phyloP scores from a whole-genome alignment of 2,888 invertebrate genomes.

The Spialia ferax region DNA sequence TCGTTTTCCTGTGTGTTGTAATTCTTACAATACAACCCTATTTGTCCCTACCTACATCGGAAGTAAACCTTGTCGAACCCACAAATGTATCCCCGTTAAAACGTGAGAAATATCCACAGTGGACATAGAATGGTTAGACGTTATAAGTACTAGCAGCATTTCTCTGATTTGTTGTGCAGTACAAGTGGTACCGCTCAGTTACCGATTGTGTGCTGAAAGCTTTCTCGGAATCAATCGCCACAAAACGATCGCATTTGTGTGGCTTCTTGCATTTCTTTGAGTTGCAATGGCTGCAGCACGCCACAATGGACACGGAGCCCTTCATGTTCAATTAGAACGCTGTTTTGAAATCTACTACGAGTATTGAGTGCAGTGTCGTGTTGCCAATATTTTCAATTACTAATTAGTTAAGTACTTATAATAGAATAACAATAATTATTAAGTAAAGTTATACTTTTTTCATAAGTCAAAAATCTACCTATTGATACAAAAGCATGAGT shows the following conservation, averaged over 20 bases:
- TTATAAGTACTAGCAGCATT: background rate
- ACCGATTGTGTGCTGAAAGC: slow-evolving; percentile 15
- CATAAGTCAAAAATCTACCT: too few species aligned
- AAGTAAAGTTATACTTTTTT: too few species aligned
- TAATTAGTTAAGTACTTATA: too few species aligned
- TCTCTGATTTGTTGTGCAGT: background rate
- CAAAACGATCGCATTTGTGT: slow-evolving; percentile 20
- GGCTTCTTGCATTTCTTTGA: slow-evolving; percentile 7
- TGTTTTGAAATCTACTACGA: too few species aligned
- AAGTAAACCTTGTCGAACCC: background rate
- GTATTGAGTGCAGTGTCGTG: background rate
- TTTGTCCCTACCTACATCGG: background rate
- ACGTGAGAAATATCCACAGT: background rate
- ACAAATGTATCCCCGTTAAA: background rate
- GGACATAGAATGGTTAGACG: background rate
- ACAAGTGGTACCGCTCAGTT: slow-evolving; percentile 7
- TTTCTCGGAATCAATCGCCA: slow-evolving; percentile 16
- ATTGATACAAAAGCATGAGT: too few species aligned
- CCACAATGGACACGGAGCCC: slow-evolving; percentile 12
- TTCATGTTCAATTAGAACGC: slow-evolving; percentile 6
- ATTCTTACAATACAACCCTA: background rate
- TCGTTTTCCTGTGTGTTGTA: background rate
- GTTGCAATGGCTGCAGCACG: background rate
- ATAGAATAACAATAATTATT: too few species aligned
- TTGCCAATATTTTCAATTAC: too few species aligned